Base-by-base conservation (phyloP, 2,888 invertebrate genomes). In the Philereme vetulata region DNA sequence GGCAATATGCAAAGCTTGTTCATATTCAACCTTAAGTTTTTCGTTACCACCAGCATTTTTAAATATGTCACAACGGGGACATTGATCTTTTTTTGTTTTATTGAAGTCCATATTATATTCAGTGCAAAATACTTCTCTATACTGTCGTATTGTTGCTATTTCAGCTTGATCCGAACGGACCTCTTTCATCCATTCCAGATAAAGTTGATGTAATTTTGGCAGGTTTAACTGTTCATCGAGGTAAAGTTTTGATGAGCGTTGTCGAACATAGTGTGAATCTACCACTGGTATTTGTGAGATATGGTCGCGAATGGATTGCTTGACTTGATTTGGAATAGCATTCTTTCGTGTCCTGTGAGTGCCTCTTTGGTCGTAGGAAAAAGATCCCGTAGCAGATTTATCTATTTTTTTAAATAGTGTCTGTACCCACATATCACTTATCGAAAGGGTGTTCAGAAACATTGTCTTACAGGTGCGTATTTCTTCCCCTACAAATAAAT, bases 351-450 rank as follows among this genome's bases (percentile, higher is more conserved):
- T 49, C 47, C 55, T 55, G 43, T 55, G 48, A 47, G 47, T 47
- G 47, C 55, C 55, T 48, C 55, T 55, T 43, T 48, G 48, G 55
- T 55, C 55, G 47, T 48, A 47, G 47, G 55, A 42, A 40, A 55
- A 48, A 33, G 48, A 42, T 55, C 48, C 21, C 21, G 21, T 21
- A 21, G 21, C 21, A 21, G 21, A 21, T 21, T 21, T 21, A 21
- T 21, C 21, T 21, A 21, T 21, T 21, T 21, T 21, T 21, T 21
- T 21, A 21, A 21, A 21, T 21, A 21, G 21, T 21, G 48, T 55
- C 48, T 49, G 55, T 55, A 55, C 47, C 55, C 55, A 55, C 55
- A 55, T 55, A 49, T 55, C 48, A 49, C 55, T 55, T 42, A 55
- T 55, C 47, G 47, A 48, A 32, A 55, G 48, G 48, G 55, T 55